Base-by-base conservation (phyloP, 1,140 invertebrate species). In the Calliopsis andreniformis region DNA sequence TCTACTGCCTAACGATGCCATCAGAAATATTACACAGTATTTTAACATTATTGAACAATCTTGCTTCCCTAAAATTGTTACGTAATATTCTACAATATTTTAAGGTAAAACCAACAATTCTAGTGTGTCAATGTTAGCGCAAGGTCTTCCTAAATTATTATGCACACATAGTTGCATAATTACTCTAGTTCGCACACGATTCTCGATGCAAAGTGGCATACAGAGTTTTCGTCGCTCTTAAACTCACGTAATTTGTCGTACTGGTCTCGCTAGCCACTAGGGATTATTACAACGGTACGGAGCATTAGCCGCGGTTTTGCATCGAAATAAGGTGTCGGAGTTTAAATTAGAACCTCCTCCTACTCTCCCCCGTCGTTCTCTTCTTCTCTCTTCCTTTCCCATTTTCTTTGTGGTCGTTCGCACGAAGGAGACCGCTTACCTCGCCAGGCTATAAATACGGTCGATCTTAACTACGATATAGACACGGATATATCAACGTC, bases 401-500 rank as follows among this genome's bases (percentile, higher is more conserved):
- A 67, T 79, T 68, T n/a, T 32, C 30, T 28, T 62, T 47, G 42
- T 14, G 32, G 61, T 47, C 43, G 10, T 35, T 30, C 56, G 43
- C 68, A 55, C 35, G 58, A 68, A 68, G 28, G 5, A 18, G 16
- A 58, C 14, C 35, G 53, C 28, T 59, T 32, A 49, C 20, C 12
- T 62, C 35, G 53, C 67, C 55, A 58, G 68, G 68, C 87, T 61
- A 89, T 89, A 90, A 89, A 89, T 89, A 89, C 86, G 82, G 69
- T 78, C 62, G 88, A 89, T 88, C 59, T 83, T 79, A 82, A 79
- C 56, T 68, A 55, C 77, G 83, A 89, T 87, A 89, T 80, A 88
- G 85, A 89, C 79, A 86, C 72, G 85, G 79, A 90, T 90, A 84
- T 87, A 89, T 89, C 83, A 88, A 82, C 79, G 85, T 88, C 86